Percentiles rank a stretch among this genome's conserved stretches.
Evolutionary conservation across 2,888 invertebrate species (phyloP).

Genomic region (Tetragonisca angustula): DNA sequence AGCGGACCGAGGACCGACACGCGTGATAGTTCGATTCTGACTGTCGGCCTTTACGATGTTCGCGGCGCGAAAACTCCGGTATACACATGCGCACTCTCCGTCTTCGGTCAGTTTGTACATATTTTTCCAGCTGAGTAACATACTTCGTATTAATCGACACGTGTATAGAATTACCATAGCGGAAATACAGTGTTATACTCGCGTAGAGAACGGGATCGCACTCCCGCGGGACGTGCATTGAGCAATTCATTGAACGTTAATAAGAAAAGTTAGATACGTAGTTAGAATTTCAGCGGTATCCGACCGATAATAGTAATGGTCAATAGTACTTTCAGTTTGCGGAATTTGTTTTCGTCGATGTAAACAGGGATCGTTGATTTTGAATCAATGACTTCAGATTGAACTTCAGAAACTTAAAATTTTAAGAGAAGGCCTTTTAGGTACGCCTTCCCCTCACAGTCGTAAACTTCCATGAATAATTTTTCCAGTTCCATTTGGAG

Average conservation of each 20-base stretch:
- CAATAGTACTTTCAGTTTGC: background rate
- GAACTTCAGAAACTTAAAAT: background rate
- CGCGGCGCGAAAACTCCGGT: constrained; percentile 65
- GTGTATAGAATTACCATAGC: constrained; percentile 28
- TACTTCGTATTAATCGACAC: constrained; percentile 26
- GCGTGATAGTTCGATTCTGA: constrained; percentile 64
- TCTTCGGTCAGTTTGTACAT: background rate
- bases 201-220: background rate
- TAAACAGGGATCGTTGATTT: background rate
- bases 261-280: constrained; percentile 44
- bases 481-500: background rate
- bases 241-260: constrained; percentile 17
- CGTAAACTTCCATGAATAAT: constrained; percentile 21
- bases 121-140: constrained; percentile 27
- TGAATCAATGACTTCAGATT: no score
- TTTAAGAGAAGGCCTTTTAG: background rate
- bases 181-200: background rate
- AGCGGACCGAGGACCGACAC: constrained; percentile 24
- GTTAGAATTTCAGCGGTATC: constrained; percentile 13
- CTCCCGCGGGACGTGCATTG: constrained; percentile 5
- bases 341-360: background rate
- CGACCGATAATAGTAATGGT: background rate
- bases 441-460: background rate
- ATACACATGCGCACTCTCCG: constrained; percentile 61
- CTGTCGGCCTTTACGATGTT: constrained; percentile 60